Percentiles rank a stretch among this genome's conserved stretches.
These are phyloP conservation scores for Albula goreensis DNA, from an alignment of 2,113 vertebrate genomes.

Conservation along the genomic window DNA sequence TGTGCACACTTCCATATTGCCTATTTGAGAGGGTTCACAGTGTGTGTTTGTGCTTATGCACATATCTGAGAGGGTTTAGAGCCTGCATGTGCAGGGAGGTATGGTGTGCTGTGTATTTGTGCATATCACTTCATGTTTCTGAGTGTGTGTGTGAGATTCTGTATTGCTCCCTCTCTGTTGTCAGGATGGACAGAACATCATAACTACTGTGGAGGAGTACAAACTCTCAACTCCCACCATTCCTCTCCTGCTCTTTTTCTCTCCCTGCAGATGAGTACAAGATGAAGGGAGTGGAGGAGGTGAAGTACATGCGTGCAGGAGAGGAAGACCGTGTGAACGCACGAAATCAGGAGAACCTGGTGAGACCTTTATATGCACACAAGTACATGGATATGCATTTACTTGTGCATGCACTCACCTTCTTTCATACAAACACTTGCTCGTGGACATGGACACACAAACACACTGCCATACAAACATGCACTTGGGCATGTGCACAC, in stretches of 20 bases:
- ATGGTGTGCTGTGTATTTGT: slow-evolving; percentile 22
- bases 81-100: too few species aligned
- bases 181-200: neutral
- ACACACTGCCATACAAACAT: slow-evolving; percentile 23
- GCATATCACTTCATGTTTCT: slow-evolving; percentile 32
- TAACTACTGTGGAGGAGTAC: neutral
- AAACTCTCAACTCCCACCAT: neutral
- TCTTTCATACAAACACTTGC: neutral
- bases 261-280: slow-evolving; percentile 86
- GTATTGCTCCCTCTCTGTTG: neutral
- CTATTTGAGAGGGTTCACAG: too few species aligned
- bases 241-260: slow-evolving; percentile 34
- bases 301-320: slow-evolving; percentile 76
- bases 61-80: too few species aligned
- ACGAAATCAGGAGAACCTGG: slow-evolving; percentile 77
- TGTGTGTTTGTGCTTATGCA: too few species aligned
- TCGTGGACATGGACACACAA: neutral
- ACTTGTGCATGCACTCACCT: slow-evolving; percentile 16
- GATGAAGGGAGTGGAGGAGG: slow-evolving; percentile 95
- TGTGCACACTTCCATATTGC: neutral
- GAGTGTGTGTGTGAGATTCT: neutral
- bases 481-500: slow-evolving; percentile 40
- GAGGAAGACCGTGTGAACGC: slow-evolving; percentile 71
- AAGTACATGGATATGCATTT: slow-evolving; percentile 22
- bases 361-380: slow-evolving; percentile 51